Evolutionary conservation across 1,140 invertebrate species (phyloP).

Genomic region (Pachypeltis micranthus): DNA sequence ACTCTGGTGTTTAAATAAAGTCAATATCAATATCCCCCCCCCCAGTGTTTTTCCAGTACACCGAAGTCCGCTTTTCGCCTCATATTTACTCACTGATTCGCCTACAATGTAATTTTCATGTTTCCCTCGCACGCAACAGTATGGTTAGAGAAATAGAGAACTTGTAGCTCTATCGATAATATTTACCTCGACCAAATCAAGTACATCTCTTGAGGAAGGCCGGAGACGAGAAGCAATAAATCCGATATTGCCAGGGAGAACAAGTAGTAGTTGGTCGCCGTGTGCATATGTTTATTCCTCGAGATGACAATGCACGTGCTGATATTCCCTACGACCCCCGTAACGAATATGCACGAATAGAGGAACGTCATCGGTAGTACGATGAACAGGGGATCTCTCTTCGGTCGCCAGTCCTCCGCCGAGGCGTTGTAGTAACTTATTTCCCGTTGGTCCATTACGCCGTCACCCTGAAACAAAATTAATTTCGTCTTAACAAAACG

Average conservation of each 20-base stretch:
- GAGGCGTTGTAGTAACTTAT: conserved; percentile 9
- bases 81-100: no score
- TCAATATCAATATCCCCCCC: no score
- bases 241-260: conserved; percentile 78
- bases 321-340: conserved; percentile 79
- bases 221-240: conserved; percentile 68
- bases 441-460: background rate
- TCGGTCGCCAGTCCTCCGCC: conserved; percentile 28
- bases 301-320: conserved; percentile 87
- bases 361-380: conserved; percentile 67
- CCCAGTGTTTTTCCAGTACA: no score
- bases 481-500: no score
- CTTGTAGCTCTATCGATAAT: no score
- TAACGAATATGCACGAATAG: conserved; percentile 72
- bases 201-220: conserved; percentile 73
- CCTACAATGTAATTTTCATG: no score
- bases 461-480: background rate
- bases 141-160: no score
- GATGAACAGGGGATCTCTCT: conserved; percentile 53
- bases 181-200: conserved; percentile 58
- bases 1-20: no score
- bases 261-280: conserved; percentile 84
- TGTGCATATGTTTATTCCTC: conserved; percentile 84
- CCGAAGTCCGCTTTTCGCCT: no score
- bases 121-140: no score